Evolutionary conservation across 2,888 invertebrate species (phyloP), one percentile per base, ranked within the genome.

Genomic region (Cyaniris semiargus): DNA sequence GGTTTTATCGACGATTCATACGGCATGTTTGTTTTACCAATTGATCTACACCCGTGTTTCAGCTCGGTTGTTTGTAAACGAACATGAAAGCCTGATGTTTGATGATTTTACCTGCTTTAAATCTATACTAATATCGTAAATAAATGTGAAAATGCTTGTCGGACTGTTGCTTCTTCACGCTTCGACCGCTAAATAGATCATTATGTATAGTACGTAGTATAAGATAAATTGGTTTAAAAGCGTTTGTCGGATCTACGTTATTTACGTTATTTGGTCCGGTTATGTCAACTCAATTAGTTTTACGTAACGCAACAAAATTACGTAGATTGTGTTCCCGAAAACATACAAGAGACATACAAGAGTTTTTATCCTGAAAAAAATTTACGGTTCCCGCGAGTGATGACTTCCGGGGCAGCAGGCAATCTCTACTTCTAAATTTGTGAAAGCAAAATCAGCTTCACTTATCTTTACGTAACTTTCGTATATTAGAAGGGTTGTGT

Each of bases 401-500:
- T 3, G 10, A 44, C 10, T 44, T 44, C 10, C 10, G 10, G 38
- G 38, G 10, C 13, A 44, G 44, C 44, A 10, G 44, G 44, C 44
- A 44, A 44, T 44, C 3, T 44, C 44, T 44, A 44, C 44, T 44
- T 44, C 10, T 53, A 53, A 0, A 60, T 60, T 21, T 23, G 10
- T 60, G 1, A 13, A 60, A 21, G 23, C 23, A 60, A 23, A 0
- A 56, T n/a, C 8, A 60, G 60, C 60, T 23, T 60, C 58, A 27
- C 27, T 27, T 27, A 27, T 27, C 44, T 0, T 44, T 44, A 31
- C 4, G 27, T 66, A 66, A 27, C 27, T 66, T 27, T 18, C 66
- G 66, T 66, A 66, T 66, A 66, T 66, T 66, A 66, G 15, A 66
- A 66, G 66, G 66, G 27, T 31, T 66, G 66, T 66, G 66, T 27